Evolutionary conservation across 2,888 invertebrate genomes (phyloP).

Genomic region (Panzeria rudis): DNA sequence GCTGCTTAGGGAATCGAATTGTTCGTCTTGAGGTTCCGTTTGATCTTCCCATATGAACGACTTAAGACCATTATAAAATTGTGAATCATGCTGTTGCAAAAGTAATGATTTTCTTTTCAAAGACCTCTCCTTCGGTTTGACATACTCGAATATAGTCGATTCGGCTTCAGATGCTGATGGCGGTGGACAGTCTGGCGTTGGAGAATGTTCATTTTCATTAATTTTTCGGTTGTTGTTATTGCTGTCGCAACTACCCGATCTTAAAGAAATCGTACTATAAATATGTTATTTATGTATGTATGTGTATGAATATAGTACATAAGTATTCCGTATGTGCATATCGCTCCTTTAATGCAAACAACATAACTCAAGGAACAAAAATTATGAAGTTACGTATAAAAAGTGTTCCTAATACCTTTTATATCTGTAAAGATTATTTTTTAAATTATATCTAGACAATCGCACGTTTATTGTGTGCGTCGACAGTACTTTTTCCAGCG

Average conservation of each 20-base stretch:
- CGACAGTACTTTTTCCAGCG: no score
- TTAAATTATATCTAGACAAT: no score
- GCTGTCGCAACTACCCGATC: slow-evolving; percentile 78
- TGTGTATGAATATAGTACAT: background rate
- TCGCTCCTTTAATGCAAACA: background rate
- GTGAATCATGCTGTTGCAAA: slow-evolving; percentile 83
- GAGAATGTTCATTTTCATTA: slow-evolving; percentile 94
- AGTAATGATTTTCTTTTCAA: slow-evolving; percentile 62
- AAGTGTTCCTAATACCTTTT: no score
- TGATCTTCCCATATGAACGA: slow-evolving; percentile 78
- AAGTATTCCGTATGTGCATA: background rate
- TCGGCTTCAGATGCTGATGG: slow-evolving; percentile 95
- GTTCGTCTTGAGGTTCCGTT: slow-evolving; percentile 74
- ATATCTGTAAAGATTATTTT: no score
- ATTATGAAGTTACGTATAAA: no score
- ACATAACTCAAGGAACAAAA: no score
- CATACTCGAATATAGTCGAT: slow-evolving; percentile 93
- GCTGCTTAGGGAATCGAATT: slow-evolving; percentile 69
- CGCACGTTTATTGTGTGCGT: no score
- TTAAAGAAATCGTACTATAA: slow-evolving; percentile 66
- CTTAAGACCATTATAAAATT: slow-evolving; percentile 90
- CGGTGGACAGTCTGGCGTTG: slow-evolving; percentile 97
- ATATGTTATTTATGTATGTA: background rate
- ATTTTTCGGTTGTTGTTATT: slow-evolving; percentile 74
- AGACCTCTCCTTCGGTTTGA: slow-evolving; percentile 91